Conservation (phyloP, 2,888 invertebrate genomes). For the Ophion slaviceki region DNA sequence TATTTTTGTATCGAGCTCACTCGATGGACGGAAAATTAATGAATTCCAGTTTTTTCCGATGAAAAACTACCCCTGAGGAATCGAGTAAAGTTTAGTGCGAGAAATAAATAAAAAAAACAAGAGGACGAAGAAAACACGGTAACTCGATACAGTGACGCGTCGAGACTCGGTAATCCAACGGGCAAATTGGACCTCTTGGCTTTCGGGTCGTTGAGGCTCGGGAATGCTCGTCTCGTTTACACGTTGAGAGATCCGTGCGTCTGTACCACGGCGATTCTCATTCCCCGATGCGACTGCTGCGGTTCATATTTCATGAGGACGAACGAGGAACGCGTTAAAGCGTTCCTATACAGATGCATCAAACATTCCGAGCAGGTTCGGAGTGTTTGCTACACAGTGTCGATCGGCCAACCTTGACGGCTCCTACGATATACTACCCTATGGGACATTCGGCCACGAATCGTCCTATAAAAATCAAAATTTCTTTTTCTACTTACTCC, state of each 20-base stretch:
- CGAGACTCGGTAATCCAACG: constrained; percentile 61
- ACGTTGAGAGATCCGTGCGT: constrained; percentile 35
- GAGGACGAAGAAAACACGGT: not conserved
- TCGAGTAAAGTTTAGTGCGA: constrained; percentile 1
- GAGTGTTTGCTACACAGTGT: constrained; percentile 75
- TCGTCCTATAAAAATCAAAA: not conserved
- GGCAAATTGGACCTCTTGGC: constrained; percentile 60
- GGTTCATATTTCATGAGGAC: constrained; percentile 80
- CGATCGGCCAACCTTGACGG: constrained; percentile 69
- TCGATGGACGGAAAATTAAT: not conserved
- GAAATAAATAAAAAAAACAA: constrained; percentile 6
- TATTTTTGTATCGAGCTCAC: not conserved
- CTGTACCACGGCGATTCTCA: constrained; percentile 29
- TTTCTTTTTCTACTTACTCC: too few species aligned
- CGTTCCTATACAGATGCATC: constrained; percentile 68
- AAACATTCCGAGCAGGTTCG: constrained; percentile 74
- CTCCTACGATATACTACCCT: not conserved
- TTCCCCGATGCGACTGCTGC: constrained; percentile 53
- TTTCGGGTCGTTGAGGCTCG: constrained; percentile 43
- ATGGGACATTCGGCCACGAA: constrained; percentile 10
- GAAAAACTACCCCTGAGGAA: not conserved
- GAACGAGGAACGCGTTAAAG: constrained; percentile 67
- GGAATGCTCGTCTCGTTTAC: constrained; percentile 57
- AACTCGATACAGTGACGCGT: constrained; percentile 31
- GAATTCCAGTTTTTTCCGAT: not conserved